These are phyloP conservation scores for Euwallacea similis DNA, from an alignment of 1,140 invertebrate genomes.

Conservation along the genomic window DNA sequence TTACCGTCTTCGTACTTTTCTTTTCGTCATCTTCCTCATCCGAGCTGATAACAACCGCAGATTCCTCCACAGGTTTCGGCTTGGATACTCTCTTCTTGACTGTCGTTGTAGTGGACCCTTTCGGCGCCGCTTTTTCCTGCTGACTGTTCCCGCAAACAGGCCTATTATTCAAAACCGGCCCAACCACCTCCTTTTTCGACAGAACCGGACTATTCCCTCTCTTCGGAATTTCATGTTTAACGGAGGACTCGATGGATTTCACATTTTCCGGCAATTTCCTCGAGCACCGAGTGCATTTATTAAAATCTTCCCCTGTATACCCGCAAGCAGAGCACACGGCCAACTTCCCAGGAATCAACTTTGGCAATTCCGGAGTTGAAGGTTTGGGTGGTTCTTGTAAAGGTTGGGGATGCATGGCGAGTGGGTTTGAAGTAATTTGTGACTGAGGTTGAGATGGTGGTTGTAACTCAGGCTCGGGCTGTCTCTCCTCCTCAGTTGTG, in stretches of 20 bases:
- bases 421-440: not conserved
- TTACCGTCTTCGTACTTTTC: constrained; percentile 32
- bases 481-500: constrained; percentile 28
- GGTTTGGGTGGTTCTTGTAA: constrained; percentile 32
- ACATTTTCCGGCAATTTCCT: constrained; percentile 59
- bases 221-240: not conserved
- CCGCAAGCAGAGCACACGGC: constrained; percentile 74
- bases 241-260: constrained; percentile 53
- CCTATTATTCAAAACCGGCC: too few species aligned
- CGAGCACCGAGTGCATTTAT: constrained; percentile 64
- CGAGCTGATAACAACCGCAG: constrained; percentile 67
- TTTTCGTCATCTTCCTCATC: constrained; percentile 61
- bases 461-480: not conserved
- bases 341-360: constrained; percentile 66
- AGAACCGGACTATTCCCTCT: not conserved
- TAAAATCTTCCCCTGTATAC: constrained; percentile 70
- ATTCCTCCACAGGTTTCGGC: constrained; percentile 56
- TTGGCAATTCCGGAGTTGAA: constrained; percentile 52
- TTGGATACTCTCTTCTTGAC: constrained; percentile 40
- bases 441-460: not conserved
- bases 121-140: too few species aligned
- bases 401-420: not conserved
- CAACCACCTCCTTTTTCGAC: not conserved
- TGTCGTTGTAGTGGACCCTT: too few species aligned
- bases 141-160: too few species aligned